Evolutionary conservation across 92 coral and sea anemone species (phyloP).

Genomic region (Epizoanthus stellaris): DNA sequence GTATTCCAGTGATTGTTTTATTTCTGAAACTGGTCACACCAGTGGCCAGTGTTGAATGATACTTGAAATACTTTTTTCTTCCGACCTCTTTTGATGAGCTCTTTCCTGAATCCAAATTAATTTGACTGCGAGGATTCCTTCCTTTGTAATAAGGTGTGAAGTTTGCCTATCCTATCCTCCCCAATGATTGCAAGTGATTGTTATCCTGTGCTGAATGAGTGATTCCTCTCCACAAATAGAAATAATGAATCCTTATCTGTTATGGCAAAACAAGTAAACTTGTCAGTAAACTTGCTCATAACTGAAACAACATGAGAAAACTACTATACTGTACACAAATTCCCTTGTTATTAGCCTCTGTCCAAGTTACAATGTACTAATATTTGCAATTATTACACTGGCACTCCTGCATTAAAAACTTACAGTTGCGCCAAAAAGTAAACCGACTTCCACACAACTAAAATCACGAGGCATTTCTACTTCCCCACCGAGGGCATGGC

Average conservation of each 20-base stretch:
- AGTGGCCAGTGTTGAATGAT: slow-evolving; percentile 22
- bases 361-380: too few relatives aligned
- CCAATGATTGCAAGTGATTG: slow-evolving; percentile 50
- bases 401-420: too few relatives aligned
- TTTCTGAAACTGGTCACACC: slow-evolving; percentile 26
- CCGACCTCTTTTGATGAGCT: slow-evolving; percentile 23
- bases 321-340: too few relatives aligned
- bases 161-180: slow-evolving; percentile 48
- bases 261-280: slow-evolving; percentile 44
- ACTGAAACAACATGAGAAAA: not conserved
- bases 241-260: slow-evolving; percentile 51
- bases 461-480: too few relatives aligned
- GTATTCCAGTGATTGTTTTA: slow-evolving; percentile 32
- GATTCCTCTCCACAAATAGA: slow-evolving; percentile 53
- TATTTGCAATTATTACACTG: not conserved
- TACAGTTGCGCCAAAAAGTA: too few relatives aligned
- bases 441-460: too few relatives aligned
- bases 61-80: slow-evolving; percentile 38
- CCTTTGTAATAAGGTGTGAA: slow-evolving; percentile 42
- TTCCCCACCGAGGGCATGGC: too few relatives aligned
- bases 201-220: slow-evolving; percentile 38
- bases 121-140: slow-evolving; percentile 34
- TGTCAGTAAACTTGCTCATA: slow-evolving; percentile 30
- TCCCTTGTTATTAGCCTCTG: too few relatives aligned
- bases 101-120: slow-evolving; percentile 44